Evolutionary conservation across 2,888 invertebrate species (phyloP).

Genomic region (Lordiphosa andalusiaca): DNA sequence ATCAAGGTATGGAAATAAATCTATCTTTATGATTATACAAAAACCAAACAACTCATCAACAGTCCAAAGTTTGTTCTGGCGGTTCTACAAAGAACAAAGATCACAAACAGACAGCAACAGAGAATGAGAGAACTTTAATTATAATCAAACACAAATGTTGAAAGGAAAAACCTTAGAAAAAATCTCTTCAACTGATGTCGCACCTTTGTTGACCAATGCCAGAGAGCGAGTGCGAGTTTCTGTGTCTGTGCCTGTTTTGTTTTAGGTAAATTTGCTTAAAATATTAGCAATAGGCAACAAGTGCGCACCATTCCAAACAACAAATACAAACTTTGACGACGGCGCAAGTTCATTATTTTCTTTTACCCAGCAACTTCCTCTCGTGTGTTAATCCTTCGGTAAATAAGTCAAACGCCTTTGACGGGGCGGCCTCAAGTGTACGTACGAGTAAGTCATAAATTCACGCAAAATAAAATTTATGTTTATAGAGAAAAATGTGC

Average conservation of each 20-base stretch:
- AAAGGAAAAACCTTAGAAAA: conserved; percentile 18
- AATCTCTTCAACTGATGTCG: conserved; percentile 22
- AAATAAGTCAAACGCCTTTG: conserved; percentile 52
- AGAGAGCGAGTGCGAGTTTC: background rate
- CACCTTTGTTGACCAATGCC: conserved; percentile 49
- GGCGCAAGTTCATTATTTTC: conserved; percentile 5
- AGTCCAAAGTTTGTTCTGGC: conserved; percentile 14
- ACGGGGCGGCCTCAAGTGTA: conserved; percentile 12
- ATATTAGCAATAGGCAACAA: conserved; percentile 61
- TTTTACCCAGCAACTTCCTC: background rate
- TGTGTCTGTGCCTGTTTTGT: conserved; percentile 10
- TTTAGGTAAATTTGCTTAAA: conserved; percentile 65
- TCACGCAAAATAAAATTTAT: conserved; percentile 69
- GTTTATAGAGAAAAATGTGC: conserved; percentile 22
- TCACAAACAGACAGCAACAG: background rate
- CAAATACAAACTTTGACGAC: no score
- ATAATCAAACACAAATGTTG: conserved; percentile 61
- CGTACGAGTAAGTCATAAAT: conserved; percentile 61
- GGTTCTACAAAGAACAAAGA: conserved; percentile 24
- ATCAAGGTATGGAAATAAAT: no score
- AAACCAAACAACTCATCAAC: conserved; percentile 33
- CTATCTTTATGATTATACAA: no score
- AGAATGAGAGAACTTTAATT: conserved; percentile 52
- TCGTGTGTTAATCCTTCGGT: conserved; percentile 62
- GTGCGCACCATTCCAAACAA: conserved; percentile 14